phyloP scores from a whole-genome alignment of 2,797 vertebrate species.

The Dromococcyx pavoninus region DNA sequence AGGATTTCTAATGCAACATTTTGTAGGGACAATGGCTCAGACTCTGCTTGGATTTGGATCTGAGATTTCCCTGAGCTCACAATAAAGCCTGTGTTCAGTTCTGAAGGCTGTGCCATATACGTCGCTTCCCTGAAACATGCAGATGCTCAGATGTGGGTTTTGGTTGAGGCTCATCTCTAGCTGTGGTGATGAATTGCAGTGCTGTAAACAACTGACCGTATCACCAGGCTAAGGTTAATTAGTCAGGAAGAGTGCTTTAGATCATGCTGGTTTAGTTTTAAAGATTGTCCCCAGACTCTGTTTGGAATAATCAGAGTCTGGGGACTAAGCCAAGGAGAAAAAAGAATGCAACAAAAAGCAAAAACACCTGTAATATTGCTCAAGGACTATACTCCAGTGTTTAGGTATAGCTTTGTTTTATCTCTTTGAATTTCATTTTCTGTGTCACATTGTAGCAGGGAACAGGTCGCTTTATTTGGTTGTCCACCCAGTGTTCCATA shows the following conservation, averaged over 20 bases:
- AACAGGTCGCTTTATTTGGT: background rate
- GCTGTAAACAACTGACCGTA: background rate
- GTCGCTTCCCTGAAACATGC: background rate
- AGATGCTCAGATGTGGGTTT: background rate
- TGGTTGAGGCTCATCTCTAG: background rate
- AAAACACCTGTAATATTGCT: background rate
- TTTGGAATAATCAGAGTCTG: background rate
- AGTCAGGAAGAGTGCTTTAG: background rate
- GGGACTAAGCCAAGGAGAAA: background rate
- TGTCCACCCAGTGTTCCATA: background rate
- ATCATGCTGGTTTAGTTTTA: background rate
- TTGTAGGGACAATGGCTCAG: rapidly evolving
- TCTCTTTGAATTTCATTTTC: background rate
- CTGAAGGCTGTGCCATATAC: background rate
- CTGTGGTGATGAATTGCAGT: background rate
- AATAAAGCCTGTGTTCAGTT: background rate
- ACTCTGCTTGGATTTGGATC: background rate
- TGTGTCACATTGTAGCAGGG: background rate
- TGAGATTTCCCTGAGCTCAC: background rate
- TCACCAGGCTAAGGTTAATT: background rate
- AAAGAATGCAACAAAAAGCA: background rate
- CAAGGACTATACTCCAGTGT: background rate
- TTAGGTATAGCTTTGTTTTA: background rate
- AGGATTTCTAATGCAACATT: background rate
- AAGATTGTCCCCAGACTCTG: too few species aligned